A percentile compares a stretch with the other conserved stretches of the same genome.
Evolutionary conservation across 2,888 invertebrate species (phyloP).

Genomic region (Minunthozetes semirufus): DNA sequence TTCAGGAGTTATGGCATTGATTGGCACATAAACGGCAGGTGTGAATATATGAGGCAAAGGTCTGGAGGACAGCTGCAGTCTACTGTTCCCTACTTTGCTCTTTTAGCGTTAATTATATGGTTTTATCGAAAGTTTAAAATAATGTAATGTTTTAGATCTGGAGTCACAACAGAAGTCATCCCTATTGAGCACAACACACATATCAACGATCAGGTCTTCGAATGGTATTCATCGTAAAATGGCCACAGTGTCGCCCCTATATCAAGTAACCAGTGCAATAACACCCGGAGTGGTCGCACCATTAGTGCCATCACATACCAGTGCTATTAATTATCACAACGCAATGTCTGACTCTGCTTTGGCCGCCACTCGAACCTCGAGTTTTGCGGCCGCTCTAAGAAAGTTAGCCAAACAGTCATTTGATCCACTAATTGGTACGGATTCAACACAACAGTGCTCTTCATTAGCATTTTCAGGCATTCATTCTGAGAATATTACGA

Average conservation of each 20-base stretch:
- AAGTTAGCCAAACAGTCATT: conserved; percentile 76
- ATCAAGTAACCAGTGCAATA: conserved; percentile 42
- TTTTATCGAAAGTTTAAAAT: neutral
- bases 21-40: neutral
- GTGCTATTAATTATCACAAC: conserved; percentile 44
- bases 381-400: conserved; percentile 80
- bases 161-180: neutral
- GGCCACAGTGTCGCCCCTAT: conserved; percentile 48
- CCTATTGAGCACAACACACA: neutral
- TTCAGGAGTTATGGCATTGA: neutral
- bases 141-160: neutral
- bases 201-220: neutral
- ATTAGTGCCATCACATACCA: conserved; percentile 41
- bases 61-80: neutral
- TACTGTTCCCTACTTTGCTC: neutral
- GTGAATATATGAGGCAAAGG: neutral
- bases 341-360: conserved; percentile 44
- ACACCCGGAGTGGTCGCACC: conserved; percentile 40
- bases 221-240: conserved; percentile 46
- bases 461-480: neutral
- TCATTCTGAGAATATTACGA: neutral
- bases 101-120: neutral
- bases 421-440: neutral
- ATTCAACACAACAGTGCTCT: neutral
- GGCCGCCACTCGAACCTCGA: conserved; percentile 53